phyloP scores from a whole-genome alignment of 2,888 invertebrate species.

The Stomorhina lunata region DNA sequence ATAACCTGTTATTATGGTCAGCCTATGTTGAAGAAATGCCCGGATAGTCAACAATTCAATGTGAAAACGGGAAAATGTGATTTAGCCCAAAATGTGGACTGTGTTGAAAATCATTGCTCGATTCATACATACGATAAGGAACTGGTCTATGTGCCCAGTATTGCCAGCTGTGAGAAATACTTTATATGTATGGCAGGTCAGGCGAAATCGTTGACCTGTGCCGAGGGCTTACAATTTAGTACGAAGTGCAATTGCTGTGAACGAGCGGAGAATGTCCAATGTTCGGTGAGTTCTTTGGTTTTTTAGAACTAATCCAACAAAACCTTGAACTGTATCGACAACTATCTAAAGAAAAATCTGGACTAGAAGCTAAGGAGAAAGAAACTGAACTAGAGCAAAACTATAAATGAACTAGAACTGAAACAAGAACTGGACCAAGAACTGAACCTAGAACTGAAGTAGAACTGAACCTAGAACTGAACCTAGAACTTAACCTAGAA shows the following conservation, averaged over 20 bases:
- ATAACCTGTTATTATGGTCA: constrained; percentile 65
- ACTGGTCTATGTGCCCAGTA: constrained; percentile 62
- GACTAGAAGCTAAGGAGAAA: no score
- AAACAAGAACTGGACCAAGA: no score
- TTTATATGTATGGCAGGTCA: constrained; percentile 69
- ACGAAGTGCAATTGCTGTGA: constrained; percentile 65
- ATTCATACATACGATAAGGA: constrained; percentile 46
- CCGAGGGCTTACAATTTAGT: constrained; percentile 65
- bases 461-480: no score
- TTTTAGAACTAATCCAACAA: background rate
- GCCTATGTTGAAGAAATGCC: constrained; percentile 51
- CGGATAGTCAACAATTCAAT: constrained; percentile 69
- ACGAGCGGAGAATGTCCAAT: constrained; percentile 62
- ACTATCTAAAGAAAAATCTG: no score
- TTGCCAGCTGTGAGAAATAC: constrained; percentile 64
- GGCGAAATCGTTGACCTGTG: constrained; percentile 60
- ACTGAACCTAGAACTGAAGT: no score
- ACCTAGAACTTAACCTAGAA: no score
- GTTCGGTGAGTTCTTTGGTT: constrained; percentile 46
- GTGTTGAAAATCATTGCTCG: constrained; percentile 67
- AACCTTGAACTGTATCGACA: no score
- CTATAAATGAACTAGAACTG: no score
- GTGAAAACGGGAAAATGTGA: constrained; percentile 67
- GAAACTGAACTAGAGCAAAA: no score
- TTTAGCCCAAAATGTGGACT: constrained; percentile 67